phyloP scores from a whole-genome alignment of 1,140 invertebrate genomes.

The Chironomus striatipennis region DNA sequence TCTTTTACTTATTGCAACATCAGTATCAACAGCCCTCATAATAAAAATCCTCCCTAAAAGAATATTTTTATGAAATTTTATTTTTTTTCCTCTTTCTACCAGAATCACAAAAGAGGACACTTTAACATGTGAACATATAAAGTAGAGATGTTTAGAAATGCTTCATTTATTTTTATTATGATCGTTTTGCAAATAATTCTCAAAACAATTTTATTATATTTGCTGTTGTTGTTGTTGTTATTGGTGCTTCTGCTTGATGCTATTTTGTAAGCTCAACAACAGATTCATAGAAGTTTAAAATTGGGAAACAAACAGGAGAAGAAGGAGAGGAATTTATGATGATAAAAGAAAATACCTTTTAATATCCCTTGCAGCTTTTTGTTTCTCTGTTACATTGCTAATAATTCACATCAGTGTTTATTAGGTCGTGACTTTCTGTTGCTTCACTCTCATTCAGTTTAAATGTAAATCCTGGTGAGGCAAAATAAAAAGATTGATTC shows the following conservation, averaged over 20 bases:
- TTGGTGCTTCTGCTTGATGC: background rate
- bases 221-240: background rate
- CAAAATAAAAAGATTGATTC: no score
- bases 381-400: background rate
- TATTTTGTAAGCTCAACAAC: background rate
- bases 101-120: background rate
- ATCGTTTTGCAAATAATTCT: slow-evolving; percentile 19
- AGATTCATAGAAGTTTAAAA: no score
- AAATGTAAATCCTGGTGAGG: background rate
- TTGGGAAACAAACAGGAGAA: no score
- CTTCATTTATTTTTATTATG: slow-evolving; percentile 24
- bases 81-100: no score
- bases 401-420: slow-evolving; percentile 22
- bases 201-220: slow-evolving; percentile 22
- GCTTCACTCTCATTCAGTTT: no score
- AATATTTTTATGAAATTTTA: no score
- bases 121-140: slow-evolving; percentile 20
- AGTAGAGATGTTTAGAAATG: slow-evolving; percentile 7
- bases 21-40: slow-evolving; percentile 8
- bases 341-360: no score
- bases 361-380: background rate
- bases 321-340: no score
- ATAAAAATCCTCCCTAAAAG: background rate
- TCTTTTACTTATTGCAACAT: background rate
- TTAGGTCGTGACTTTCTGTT: slow-evolving; percentile 17